Evolutionary conservation across 1,140 invertebrate species (phyloP).

Genomic region (Ips nitidus): DNA sequence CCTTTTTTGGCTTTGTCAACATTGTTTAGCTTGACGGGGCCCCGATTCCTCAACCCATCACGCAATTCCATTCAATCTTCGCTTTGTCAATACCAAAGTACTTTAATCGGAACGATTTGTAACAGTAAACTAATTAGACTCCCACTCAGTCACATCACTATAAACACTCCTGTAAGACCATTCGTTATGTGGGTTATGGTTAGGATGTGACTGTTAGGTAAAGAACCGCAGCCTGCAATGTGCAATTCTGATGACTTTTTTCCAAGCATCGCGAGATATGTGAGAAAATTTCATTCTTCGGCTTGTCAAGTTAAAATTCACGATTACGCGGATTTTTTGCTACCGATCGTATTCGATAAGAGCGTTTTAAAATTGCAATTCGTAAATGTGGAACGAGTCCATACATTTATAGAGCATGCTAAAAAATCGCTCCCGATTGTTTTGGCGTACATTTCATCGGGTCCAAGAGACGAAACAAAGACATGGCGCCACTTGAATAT

Average conservation of each 20-base stretch:
- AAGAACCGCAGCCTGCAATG: constrained; percentile 2
- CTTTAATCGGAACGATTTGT: too few species aligned
- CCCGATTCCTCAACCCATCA: constrained; percentile 7
- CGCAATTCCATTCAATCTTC: too few species aligned
- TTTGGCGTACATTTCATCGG: constrained; percentile 5
- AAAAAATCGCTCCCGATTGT: constrained; percentile 19
- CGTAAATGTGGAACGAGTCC: constrained; percentile 25
- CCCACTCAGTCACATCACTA: too few species aligned
- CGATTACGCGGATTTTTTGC: constrained; percentile 23
- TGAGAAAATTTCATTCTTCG: constrained; percentile 33
- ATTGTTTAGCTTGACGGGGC: constrained; percentile 6
- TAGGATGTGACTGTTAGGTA: neutral
- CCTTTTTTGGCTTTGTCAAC: constrained; percentile 23
- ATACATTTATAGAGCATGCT: constrained; percentile 24
- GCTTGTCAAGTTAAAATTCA: constrained; percentile 29
- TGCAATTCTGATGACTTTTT: constrained; percentile 29
- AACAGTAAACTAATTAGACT: too few species aligned
- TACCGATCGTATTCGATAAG: constrained; percentile 16
- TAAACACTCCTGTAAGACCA: too few species aligned
- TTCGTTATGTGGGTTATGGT: neutral
- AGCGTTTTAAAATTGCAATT: constrained; percentile 29
- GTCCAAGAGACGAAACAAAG: too few species aligned
- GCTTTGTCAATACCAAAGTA: too few species aligned
- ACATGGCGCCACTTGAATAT: too few species aligned
- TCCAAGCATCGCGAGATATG: constrained; percentile 12